Percentiles rank a stretch among this genome's conserved stretches.
These are phyloP conservation scores for Lepidocolaptes lacrymiger DNA, from an alignment of 2,797 vertebrate species.

Conservation along the genomic window DNA sequence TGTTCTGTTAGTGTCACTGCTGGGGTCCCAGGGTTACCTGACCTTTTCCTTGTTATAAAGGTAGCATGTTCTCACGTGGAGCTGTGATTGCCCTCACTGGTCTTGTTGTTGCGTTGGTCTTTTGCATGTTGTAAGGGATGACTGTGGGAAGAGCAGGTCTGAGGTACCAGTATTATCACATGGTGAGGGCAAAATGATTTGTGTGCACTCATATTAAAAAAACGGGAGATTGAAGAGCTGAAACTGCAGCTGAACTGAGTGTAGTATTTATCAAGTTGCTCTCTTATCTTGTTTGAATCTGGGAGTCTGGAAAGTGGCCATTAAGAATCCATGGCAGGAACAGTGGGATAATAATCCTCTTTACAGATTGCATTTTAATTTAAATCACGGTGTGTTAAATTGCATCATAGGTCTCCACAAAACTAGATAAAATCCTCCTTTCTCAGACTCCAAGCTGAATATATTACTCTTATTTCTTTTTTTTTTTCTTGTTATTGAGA, in stretches of 20 bases:
- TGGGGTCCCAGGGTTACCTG: background rate
- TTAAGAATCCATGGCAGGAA: slow-evolving; percentile 8
- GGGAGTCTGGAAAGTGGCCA: background rate
- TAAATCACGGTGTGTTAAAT: background rate
- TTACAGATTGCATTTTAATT: slow-evolving; percentile 13
- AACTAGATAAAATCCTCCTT: background rate
- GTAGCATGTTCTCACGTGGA: background rate
- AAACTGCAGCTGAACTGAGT: background rate
- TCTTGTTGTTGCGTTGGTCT: background rate
- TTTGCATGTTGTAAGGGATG: background rate
- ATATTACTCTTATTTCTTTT: background rate
- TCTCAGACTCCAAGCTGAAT: background rate
- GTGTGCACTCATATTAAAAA: background rate
- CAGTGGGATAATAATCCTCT: slow-evolving; percentile 12
- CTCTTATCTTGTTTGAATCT: background rate
- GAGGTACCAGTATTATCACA: background rate
- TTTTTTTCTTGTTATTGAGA: background rate
- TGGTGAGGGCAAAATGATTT: background rate
- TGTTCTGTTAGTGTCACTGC: background rate
- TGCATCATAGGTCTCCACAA: background rate
- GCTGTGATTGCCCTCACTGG: background rate
- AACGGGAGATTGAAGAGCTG: background rate
- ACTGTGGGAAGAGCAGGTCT: background rate
- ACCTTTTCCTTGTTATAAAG: background rate
- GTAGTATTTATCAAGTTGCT: background rate